Percentiles rank a stretch among this genome's conserved stretches.
These are phyloP conservation scores for Puntigrus tetrazona DNA, from an alignment of 2,113 vertebrate species.

Conservation along the genomic window DNA sequence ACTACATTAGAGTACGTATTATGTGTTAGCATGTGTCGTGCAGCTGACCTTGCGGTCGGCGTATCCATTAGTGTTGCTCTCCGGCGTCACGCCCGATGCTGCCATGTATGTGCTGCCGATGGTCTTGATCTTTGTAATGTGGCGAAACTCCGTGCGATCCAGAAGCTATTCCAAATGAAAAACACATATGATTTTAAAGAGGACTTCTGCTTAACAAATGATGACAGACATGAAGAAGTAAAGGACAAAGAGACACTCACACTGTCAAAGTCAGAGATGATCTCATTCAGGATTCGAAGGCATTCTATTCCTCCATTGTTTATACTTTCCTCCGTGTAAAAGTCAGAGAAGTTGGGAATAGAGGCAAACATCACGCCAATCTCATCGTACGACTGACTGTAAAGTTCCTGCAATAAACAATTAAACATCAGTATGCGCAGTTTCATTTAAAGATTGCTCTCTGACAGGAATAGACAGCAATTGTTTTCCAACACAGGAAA, in stretches of 20 bases:
- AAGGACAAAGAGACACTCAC: slow-evolving; percentile 72
- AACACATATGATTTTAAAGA: not conserved
- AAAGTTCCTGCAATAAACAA: slow-evolving; percentile 82
- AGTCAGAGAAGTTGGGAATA: slow-evolving; percentile 95
- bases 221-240: not conserved
- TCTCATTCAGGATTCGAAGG: slow-evolving; percentile 94
- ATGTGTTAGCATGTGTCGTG: not conserved
- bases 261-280: slow-evolving; percentile 94
- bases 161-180: slow-evolving; percentile 77
- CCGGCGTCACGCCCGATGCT: slow-evolving; percentile 87
- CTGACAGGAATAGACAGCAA: not conserved
- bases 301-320: slow-evolving; percentile 96
- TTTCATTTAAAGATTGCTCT: not conserved
- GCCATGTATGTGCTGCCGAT: slow-evolving; percentile 99
- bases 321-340: slow-evolving; percentile 96
- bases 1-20: not conserved
- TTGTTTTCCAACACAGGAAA: not conserved
- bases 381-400: slow-evolving; percentile 93
- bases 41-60: slow-evolving; percentile 74
- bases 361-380: slow-evolving; percentile 97
- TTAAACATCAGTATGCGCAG: slow-evolving; percentile 32
- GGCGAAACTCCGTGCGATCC: slow-evolving; percentile 88
- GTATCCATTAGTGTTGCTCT: slow-evolving; percentile 77
- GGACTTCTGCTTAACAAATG: not conserved
- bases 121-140: slow-evolving; percentile 97